phyloP scores from a whole-genome alignment of 2,113 vertebrate species.

The Butorides virescens region DNA sequence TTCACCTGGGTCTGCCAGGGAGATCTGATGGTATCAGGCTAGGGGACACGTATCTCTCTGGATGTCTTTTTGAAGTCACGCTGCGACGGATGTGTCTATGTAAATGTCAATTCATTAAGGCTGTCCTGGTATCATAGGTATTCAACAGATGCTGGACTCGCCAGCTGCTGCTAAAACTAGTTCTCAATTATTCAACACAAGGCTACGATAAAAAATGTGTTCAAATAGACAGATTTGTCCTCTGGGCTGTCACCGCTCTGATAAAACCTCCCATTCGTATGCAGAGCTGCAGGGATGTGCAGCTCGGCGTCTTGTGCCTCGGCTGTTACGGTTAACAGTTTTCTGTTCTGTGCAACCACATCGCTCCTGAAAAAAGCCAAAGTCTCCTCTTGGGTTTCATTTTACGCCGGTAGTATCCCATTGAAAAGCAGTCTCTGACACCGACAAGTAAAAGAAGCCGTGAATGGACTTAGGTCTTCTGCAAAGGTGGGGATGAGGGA shows the following conservation, averaged over 20 bases:
- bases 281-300: background rate
- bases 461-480: background rate
- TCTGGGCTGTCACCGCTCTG: background rate
- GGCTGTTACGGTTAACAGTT: rapidly evolving
- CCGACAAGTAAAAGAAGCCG: background rate
- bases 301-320: rapidly evolving
- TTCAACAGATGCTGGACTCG: background rate
- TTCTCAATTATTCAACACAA: background rate
- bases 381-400: background rate
- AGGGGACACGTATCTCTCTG: background rate
- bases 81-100: background rate
- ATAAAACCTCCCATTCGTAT: background rate
- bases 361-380: background rate
- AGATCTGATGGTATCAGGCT: background rate
- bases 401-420: background rate
- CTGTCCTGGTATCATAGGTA: background rate
- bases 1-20: background rate
- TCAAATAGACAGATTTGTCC: background rate
- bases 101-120: background rate
- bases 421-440: background rate
- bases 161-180: background rate
- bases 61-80: background rate
- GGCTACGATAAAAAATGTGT: background rate
- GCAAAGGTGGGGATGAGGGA: background rate
- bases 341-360: background rate